A percentile compares a stretch with the other conserved stretches of the same genome.
phyloP scores from a whole-genome alignment of 1,140 invertebrate genomes.

The Dendrolimus kikuchii region DNA sequence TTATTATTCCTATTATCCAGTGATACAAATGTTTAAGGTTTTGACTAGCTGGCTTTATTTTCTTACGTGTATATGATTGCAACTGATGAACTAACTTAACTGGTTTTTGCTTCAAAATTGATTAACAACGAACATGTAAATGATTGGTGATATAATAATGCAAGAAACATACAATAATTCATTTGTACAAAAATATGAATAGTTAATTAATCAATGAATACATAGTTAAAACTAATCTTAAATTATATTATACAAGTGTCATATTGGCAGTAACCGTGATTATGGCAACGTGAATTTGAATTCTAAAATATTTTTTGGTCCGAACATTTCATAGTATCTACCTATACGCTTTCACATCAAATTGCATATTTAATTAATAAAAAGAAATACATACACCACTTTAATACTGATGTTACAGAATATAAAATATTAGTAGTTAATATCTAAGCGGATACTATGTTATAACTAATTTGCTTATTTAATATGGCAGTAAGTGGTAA shows the following conservation, averaged over 20 bases:
- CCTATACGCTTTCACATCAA: constrained; percentile 43
- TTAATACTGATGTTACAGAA: constrained; percentile 67
- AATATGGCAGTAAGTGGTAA: constrained; percentile 69
- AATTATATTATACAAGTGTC: constrained; percentile 56
- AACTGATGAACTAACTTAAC: constrained; percentile 11
- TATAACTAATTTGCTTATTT: constrained; percentile 60
- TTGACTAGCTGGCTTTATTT: constrained; percentile 23
- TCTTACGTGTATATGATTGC: constrained; percentile 14
- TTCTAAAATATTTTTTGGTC: constrained; percentile 67
- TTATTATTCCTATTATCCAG: constrained; percentile 3
- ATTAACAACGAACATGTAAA: no score
- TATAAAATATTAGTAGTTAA: constrained; percentile 47
- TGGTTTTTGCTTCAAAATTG: constrained; percentile 10
- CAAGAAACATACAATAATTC: constrained; percentile 23
- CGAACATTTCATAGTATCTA: constrained; percentile 48
- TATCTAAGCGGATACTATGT: constrained; percentile 59
- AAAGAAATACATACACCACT: constrained; percentile 62
- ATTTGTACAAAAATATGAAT: constrained; percentile 54
- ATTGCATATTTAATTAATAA: constrained; percentile 28
- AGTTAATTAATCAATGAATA: constrained; percentile 17
- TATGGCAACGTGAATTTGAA: constrained; percentile 68
- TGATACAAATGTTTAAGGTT: constrained; percentile 16
- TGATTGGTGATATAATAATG: no score
- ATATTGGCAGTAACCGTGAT: constrained; percentile 63
- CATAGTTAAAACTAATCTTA: constrained; percentile 26